Conservation (phyloP, 2,888 invertebrate species). For the Cepaea hortensis region DNA sequence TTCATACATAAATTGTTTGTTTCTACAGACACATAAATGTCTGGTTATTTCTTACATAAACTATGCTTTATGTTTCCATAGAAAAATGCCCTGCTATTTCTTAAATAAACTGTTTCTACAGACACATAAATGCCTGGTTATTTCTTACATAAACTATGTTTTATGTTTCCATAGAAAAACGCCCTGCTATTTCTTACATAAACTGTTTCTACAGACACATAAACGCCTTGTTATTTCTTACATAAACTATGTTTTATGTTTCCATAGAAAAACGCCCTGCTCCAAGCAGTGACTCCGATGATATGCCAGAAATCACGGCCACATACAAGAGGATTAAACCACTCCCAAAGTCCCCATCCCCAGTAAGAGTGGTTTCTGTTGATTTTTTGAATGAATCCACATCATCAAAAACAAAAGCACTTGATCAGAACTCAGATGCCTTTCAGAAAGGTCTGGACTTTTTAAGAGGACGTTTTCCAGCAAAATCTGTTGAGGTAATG, state of each 20-base stretch:
- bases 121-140: background rate
- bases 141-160: background rate
- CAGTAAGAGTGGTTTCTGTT: slow-evolving; percentile 15
- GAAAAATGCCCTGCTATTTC: background rate
- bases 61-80: background rate
- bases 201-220: background rate
- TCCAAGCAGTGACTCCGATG: slow-evolving; percentile 31
- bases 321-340: slow-evolving; percentile 42
- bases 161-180: background rate
- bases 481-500: slow-evolving; percentile 57
- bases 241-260: background rate
- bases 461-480: slow-evolving; percentile 60
- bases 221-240: background rate
- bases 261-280: slow-evolving; percentile 36
- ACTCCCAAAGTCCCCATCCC: slow-evolving; percentile 33
- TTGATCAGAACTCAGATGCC: slow-evolving; percentile 44
- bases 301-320: slow-evolving; percentile 22
- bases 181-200: background rate
- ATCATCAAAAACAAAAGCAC: background rate
- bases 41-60: background rate
- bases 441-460: slow-evolving; percentile 58
- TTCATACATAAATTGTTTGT: background rate
- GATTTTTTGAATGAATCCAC: slow-evolving; percentile 21
- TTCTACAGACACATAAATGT: background rate
- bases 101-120: background rate